A percentile compares a stretch with the other conserved stretches of the same genome.
Evolutionary conservation across 53 echinoderm and acorn worm species (phyloP).

Genomic region (Hippasteria phrygiana): DNA sequence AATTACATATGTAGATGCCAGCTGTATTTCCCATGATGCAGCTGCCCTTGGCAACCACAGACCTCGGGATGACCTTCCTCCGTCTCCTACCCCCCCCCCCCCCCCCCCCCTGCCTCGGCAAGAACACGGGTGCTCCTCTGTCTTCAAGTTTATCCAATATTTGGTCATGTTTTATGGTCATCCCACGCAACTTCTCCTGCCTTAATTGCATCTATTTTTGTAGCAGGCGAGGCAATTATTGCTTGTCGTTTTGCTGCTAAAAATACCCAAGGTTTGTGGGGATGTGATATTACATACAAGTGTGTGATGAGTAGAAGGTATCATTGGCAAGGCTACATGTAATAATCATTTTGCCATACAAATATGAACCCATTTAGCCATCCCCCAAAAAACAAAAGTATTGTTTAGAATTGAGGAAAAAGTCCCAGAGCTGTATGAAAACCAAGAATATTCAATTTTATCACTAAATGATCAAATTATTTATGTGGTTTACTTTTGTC

Average conservation of each 20-base stretch:
- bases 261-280: slow-evolving; percentile 25
- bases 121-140: not conserved
- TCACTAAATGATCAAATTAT: too few species aligned
- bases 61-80: not conserved
- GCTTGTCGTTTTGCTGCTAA: not conserved
- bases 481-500: too few species aligned
- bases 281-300: not conserved
- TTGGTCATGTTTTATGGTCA: slow-evolving; percentile 41
- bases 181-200: slow-evolving; percentile 52
- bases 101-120: not conserved
- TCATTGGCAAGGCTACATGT: too few species aligned
- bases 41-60: slow-evolving; percentile 24
- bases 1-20: not conserved
- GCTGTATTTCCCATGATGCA: slow-evolving; percentile 10
- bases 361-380: too few species aligned
- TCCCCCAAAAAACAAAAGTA: too few species aligned
- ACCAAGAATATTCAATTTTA: too few species aligned
- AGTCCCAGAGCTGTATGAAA: too few species aligned
- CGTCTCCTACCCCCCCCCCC: not conserved
- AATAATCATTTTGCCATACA: too few species aligned
- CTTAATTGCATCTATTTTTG: slow-evolving; percentile 4
- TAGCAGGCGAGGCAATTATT: not conserved
- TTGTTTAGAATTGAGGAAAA: too few species aligned
- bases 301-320: not conserved
- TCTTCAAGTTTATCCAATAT: slow-evolving; percentile 44